A percentile compares a stretch with the other conserved stretches of the same genome.
Conservation (phyloP, 2,797 vertebrate species). For the Oreochromis grahami region DNA sequence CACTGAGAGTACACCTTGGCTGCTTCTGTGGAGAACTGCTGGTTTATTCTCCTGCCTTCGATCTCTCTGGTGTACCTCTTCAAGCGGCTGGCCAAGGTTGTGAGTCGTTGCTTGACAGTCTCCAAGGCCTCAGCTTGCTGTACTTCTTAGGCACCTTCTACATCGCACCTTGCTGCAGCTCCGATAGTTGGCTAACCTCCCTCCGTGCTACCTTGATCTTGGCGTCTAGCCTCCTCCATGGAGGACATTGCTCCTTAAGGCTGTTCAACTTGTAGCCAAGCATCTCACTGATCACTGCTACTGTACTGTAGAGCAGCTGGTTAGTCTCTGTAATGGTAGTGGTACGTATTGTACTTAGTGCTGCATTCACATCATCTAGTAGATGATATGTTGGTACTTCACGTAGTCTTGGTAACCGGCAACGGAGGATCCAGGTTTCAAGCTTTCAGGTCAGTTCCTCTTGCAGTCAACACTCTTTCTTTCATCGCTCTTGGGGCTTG, state of each 20-base stretch:
- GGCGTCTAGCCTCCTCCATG: not conserved
- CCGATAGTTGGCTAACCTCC: not conserved
- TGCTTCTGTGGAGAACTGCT: not conserved
- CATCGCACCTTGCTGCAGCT: not conserved
- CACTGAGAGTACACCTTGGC: fast-evolving
- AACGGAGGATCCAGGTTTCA: not conserved
- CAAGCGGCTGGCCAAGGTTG: fast-evolving
- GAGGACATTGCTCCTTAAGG: not conserved
- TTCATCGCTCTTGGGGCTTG: not conserved
- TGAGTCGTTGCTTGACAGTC: not conserved
- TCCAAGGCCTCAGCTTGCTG: too few species aligned
- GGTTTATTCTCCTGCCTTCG: not conserved
- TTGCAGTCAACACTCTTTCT: not conserved
- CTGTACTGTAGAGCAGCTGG: not conserved
- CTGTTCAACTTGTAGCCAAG: not conserved
- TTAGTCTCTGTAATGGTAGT: not conserved
- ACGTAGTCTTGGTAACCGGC: not conserved
- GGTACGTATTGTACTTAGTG: not conserved
- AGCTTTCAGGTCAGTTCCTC: not conserved
- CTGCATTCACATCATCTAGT: not conserved
- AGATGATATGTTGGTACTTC: not conserved
- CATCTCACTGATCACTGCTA: not conserved
- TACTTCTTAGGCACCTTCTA: not conserved
- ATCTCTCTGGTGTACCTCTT: not conserved
- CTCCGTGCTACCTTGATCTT: not conserved